Conservation (phyloP, 1,140 invertebrate genomes). For the Sminthurinus signatus region DNA sequence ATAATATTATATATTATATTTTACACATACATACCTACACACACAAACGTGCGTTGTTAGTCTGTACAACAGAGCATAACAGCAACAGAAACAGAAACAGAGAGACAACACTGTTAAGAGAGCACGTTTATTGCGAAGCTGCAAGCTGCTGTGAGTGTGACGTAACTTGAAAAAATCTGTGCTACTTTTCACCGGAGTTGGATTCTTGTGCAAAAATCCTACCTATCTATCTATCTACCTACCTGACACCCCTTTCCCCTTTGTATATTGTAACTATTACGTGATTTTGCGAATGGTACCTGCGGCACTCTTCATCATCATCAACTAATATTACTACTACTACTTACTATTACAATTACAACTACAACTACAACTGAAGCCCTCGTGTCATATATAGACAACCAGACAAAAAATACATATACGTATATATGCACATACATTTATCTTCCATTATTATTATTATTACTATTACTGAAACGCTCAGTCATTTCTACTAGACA, state of each 20-base stretch:
- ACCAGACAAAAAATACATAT: neutral
- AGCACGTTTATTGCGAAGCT: constrained; percentile 40
- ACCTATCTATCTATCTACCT: no score
- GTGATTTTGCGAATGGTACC: constrained; percentile 12
- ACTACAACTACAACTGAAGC: no score
- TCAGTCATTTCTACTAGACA: no score
- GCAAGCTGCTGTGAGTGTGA: constrained; percentile 33
- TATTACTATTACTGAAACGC: no score
- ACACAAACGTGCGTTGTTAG: no score
- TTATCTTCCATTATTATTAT: no score
- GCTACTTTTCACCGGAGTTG: constrained; percentile 39
- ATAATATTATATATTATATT: no score
- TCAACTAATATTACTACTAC: no score
- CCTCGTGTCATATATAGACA: no score
- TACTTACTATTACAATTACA: no score
- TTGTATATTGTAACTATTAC: constrained; percentile 1
- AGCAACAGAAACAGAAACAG: neutral
- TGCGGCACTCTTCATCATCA: neutral
- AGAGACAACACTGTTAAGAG: constrained; percentile 17
- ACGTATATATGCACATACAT: neutral
- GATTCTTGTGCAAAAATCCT: constrained; percentile 39
- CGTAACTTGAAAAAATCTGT: constrained; percentile 40
- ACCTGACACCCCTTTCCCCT: constrained; percentile 46
- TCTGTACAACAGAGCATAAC: no score
- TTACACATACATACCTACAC: no score